Evolutionary conservation across 2,888 invertebrate species (phyloP).

Genomic region (Caenorhabditis wallacei): DNA sequence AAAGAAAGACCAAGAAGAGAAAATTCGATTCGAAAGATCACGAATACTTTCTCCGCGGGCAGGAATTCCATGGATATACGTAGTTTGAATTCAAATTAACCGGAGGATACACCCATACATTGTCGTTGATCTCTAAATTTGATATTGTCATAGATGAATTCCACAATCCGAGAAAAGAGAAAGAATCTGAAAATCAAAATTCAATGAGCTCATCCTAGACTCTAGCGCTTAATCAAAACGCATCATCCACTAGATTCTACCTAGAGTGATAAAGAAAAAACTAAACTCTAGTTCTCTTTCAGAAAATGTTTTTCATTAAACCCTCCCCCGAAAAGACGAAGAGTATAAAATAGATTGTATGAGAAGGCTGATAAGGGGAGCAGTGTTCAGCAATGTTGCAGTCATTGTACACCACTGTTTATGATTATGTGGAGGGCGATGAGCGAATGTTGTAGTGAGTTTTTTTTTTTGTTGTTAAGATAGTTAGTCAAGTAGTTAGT

Average conservation of each 20-base stretch:
- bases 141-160: no score
- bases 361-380: constrained; percentile 1
- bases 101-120: no score
- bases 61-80: constrained; percentile 4
- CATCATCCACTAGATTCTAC: constrained; percentile 10
- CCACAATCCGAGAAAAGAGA: no score
- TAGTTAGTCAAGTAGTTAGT: no score
- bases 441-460: constrained; percentile 58
- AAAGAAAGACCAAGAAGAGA: constrained; percentile 17
- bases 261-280: neutral
- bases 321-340: neutral
- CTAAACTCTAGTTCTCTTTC: constrained; percentile 6
- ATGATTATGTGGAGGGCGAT: constrained; percentile 50
- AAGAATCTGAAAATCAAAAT: neutral
- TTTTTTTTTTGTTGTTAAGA: constrained; percentile 19
- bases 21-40: neutral
- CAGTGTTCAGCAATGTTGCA: constrained; percentile 47
- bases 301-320: no score
- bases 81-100: constrained; percentile 13
- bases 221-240: neutral
- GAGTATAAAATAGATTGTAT: constrained; percentile 11
- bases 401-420: constrained; percentile 24
- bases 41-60: constrained; percentile 4
- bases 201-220: no score
- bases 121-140: no score